These are phyloP conservation scores for Pseudomyrmex flavicornis DNA, from an alignment of 1,140 invertebrate genomes.

Conservation along the genomic window DNA sequence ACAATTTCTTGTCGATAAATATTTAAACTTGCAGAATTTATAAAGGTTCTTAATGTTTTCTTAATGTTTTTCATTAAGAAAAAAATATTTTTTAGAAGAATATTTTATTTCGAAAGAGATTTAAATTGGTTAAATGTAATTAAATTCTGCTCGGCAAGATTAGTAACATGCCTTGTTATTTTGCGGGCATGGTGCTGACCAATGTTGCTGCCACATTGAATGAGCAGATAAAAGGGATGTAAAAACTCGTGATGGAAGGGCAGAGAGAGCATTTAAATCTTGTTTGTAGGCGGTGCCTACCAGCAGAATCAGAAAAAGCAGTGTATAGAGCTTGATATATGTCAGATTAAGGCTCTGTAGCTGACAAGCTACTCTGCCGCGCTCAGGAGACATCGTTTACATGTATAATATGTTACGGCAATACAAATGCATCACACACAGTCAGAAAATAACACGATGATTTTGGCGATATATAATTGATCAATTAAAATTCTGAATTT, in stretches of 20 bases:
- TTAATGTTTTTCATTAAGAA: no score
- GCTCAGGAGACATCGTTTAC: constrained; percentile 28
- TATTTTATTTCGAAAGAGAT: no score
- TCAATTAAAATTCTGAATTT: not conserved
- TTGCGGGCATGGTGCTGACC: not conserved
- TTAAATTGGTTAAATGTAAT: not conserved
- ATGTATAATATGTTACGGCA: not conserved
- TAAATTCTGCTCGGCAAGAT: constrained; percentile 21
- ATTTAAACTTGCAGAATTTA: no score
- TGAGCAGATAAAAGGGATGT: constrained; percentile 28
- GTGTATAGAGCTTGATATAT: constrained; percentile 36
- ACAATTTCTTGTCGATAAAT: no score
- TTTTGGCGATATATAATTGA: not conserved
- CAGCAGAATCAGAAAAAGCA: constrained; percentile 36
- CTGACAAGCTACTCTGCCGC: constrained; percentile 42
- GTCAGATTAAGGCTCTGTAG: constrained; percentile 47
- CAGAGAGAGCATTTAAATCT: constrained; percentile 32
- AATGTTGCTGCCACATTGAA: constrained; percentile 5
- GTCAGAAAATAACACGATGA: not conserved
- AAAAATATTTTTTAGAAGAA: no score
- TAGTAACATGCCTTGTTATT: not conserved
- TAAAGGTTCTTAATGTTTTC: no score
- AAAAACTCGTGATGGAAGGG: constrained; percentile 22
- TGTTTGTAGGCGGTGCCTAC: constrained; percentile 46
- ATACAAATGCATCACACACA: constrained; percentile 8